A percentile compares a stretch with the other conserved stretches of the same genome.
phyloP scores from a whole-genome alignment of 1,140 invertebrate species.

The Drosophila lacteicornis region DNA sequence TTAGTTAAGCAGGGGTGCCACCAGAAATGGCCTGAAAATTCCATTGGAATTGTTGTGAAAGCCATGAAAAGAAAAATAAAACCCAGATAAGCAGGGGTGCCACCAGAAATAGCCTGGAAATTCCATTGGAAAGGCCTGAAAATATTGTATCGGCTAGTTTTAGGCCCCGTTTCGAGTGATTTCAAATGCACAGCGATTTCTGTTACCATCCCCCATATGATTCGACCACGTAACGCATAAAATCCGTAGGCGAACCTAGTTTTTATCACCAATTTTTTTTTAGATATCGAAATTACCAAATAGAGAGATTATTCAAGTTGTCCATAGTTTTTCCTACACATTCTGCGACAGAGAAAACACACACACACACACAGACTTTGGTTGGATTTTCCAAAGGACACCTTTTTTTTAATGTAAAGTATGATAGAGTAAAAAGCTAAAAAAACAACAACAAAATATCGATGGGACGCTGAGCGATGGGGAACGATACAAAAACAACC shows the following conservation, averaged over 20 bases:
- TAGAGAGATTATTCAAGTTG: conserved; percentile 38
- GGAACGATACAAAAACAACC: conserved; percentile 16
- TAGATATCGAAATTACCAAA: conserved; percentile 40
- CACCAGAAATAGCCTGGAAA: conserved; percentile 3
- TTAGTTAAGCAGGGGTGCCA: too few species aligned
- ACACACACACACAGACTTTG: conserved; percentile 25
- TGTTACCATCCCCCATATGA: conserved; percentile 1
- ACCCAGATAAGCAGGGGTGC: conserved; percentile 4
- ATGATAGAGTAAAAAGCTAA: conserved; percentile 9
- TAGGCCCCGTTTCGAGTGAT: neutral
- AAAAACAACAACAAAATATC: conserved; percentile 1
- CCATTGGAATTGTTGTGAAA: conserved; percentile 6
- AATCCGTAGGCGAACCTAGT: conserved; percentile 24
- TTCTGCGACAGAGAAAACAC: conserved; percentile 13
- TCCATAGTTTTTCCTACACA: conserved; percentile 44
- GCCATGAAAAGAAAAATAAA: neutral
- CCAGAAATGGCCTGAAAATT: too few species aligned
- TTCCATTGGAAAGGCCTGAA: too few species aligned
- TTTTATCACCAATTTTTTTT: conserved; percentile 19
- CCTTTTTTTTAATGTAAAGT: conserved; percentile 28
- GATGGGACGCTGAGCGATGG: conserved; percentile 32
- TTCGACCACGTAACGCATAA: conserved; percentile 16
- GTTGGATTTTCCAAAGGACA: conserved; percentile 8
- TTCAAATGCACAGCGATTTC: neutral
- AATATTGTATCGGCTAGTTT: too few species aligned